Base-by-base conservation (phyloP, 2,797 vertebrate genomes). In the Pyrocephalus nanus region DNA sequence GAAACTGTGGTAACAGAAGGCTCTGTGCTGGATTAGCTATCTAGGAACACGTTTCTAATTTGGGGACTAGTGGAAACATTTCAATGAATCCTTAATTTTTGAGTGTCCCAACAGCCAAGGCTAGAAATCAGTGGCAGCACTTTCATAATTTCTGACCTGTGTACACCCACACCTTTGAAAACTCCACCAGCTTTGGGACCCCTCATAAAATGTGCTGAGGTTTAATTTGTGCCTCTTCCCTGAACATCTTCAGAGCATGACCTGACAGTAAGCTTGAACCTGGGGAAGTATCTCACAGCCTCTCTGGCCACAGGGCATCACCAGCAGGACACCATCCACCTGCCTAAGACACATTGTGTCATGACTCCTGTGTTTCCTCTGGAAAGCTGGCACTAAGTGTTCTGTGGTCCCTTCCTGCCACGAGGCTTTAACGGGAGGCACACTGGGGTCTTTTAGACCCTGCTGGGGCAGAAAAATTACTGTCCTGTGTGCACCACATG, bases 381-480 rank as follows among this genome's bases (percentile, higher is more conserved):
- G 58, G 8, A 69, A n/a, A 69, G 30, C 45, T 79, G 40, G 6
- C 36, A 40, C 2, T 14, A 6, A 0, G 0, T 17, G 12, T 11
- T 67, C 67, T 30, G 23, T 18, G 19, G 15, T 69, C n/a, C 30
- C 13, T 15, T 3, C 13, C 27, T 62, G 43, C 4, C 1, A 14
- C 21, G 34, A 53, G 27, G 21, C 11, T 83, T 69, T 70, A 65
- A 50, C 22, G 8, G 0, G 1, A 1, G 21, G 14, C 27, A 22
- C 0, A 4, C 9, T 6, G 43, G 15, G 29, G 8, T 69, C 18
- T n/a, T 47, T 72, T 36, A n/a, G 54, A 9, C 34, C 30, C 22
- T 40, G 27, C 53, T 43, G 20, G 15, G 4, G 2, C 21, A 61
- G n/a, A 36, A 7, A 54, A 72, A 54, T 58, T 7, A 21, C 32